Evolutionary conservation across 2,113 vertebrate genomes (phyloP).

Genomic region (Hemiscyllium ocellatum): DNA sequence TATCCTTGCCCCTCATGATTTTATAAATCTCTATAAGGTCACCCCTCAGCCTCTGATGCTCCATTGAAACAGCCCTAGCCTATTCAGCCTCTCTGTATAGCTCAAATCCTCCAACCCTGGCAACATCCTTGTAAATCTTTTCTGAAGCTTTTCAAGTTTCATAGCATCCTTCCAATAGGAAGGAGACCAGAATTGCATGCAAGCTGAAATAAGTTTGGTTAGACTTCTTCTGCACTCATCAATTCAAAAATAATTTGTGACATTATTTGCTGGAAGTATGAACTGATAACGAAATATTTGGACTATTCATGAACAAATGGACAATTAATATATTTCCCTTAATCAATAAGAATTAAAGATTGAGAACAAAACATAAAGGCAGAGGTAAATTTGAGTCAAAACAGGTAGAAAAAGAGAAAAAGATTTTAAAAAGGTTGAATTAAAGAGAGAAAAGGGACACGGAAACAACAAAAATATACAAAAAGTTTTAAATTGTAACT

Average conservation of each 20-base stretch:
- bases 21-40: no score
- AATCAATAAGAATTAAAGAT: neutral
- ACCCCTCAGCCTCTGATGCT: no score
- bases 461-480: neutral
- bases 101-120: no score
- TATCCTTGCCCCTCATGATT: no score
- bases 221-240: neutral
- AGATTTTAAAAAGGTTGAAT: neutral
- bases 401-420: neutral
- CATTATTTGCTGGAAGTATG: neutral
- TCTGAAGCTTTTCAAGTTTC: no score
- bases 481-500: neutral
- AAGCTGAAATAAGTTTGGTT: neutral
- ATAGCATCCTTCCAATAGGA: no score
- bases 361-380: neutral
- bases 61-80: no score
- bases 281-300: neutral
- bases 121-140: no score
- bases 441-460: neutral
- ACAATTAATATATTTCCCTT: neutral
- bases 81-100: no score
- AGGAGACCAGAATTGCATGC: no score
- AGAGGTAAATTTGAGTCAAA: neutral
- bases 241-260: neutral
- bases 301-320: neutral